Percentiles rank a stretch among this genome's conserved stretches.
Conservation (phyloP, 2,888 invertebrate species). For the Aleiodes testaceus region DNA sequence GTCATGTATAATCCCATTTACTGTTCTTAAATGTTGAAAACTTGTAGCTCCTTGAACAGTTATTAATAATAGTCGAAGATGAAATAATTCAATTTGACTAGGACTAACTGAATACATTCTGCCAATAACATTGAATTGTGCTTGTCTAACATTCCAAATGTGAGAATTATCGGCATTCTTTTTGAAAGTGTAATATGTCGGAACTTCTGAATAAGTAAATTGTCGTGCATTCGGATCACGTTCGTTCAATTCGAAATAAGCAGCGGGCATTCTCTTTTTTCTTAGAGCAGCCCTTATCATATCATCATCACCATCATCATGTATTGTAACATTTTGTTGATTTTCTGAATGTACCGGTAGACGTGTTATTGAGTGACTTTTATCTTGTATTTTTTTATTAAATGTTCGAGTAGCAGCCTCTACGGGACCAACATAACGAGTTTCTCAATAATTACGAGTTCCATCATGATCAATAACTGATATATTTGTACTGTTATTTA, state of each 20-base stretch:
- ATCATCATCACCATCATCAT: conserved; percentile 5
- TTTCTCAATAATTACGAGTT: too few relatives aligned
- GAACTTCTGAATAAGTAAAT: background rate
- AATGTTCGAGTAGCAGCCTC: conserved; percentile 48
- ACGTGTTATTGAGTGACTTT: conserved; percentile 38
- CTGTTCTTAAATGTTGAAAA: conserved; percentile 56
- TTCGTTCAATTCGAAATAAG: conserved; percentile 2
- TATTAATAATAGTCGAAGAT: conserved; percentile 54
- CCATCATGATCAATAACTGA: too few relatives aligned
- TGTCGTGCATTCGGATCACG: conserved; percentile 11
- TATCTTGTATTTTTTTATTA: conserved; percentile 37
- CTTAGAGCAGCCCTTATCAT: conserved; percentile 24
- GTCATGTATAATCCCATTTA: too few relatives aligned
- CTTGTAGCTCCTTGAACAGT: conserved; percentile 56
- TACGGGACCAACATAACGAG: conserved; percentile 42
- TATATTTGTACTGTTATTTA: too few relatives aligned
- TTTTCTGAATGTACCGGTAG: conserved; percentile 31
- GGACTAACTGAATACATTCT: too few relatives aligned
- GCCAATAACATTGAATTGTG: background rate
- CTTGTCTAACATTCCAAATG: conserved; percentile 37
- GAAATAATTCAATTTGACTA: too few relatives aligned
- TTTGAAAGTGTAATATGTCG: background rate
- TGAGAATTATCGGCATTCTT: background rate
- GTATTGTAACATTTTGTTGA: conserved; percentile 38
- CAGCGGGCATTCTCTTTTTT: too few relatives aligned